Percentiles rank a stretch among this genome's conserved stretches.
phyloP scores from a whole-genome alignment of 2,113 vertebrate species.

The Desmodus rotundus region DNA sequence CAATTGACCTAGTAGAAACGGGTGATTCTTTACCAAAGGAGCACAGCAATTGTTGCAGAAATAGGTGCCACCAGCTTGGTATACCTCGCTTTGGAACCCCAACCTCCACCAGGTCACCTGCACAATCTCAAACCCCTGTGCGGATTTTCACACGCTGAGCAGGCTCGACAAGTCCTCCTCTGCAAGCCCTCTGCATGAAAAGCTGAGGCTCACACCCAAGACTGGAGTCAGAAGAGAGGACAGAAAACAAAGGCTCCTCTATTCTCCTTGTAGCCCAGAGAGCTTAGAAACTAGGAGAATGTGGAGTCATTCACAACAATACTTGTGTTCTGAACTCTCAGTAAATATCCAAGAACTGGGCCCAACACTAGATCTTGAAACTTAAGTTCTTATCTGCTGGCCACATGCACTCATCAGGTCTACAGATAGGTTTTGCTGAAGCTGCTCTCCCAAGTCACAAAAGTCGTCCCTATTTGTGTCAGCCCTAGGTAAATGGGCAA shows the following conservation, averaged over 20 bases:
- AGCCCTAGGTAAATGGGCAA: not conserved
- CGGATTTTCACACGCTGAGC: not conserved
- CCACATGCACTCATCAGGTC: not conserved
- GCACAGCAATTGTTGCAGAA: not conserved
- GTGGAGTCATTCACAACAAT: not conserved
- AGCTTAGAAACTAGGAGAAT: slow-evolving; percentile 4
- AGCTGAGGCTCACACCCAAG: not conserved
- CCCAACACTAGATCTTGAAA: not conserved
- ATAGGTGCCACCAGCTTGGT: not conserved
- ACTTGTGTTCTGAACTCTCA: not conserved
- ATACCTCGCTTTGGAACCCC: not conserved
- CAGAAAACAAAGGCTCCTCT: slow-evolving; percentile 16
- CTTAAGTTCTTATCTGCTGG: not conserved
- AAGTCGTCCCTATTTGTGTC: not conserved
- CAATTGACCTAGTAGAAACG: not conserved
- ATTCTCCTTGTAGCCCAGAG: not conserved
- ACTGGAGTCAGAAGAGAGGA: not conserved
- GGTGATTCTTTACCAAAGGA: not conserved
- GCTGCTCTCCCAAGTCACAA: not conserved
- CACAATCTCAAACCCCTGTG: not conserved
- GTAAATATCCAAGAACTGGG: not conserved
- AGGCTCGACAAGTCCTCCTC: not conserved
- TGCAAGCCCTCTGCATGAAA: not conserved
- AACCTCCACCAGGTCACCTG: not conserved
- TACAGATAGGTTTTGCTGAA: not conserved